Evolutionary conservation across 2,888 invertebrate genomes (phyloP).

Genomic region (Nemoura dubitans): DNA sequence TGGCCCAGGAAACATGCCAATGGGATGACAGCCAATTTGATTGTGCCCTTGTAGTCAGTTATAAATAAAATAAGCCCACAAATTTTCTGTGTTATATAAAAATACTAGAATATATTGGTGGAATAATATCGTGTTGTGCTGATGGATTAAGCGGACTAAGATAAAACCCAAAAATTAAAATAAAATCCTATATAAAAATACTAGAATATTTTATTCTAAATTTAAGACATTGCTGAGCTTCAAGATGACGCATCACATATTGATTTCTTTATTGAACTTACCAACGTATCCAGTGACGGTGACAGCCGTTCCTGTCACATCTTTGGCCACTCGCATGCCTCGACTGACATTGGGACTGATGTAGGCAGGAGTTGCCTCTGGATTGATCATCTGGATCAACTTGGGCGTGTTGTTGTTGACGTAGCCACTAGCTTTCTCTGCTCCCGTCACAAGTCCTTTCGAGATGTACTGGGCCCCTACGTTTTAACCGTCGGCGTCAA

Average conservation of each 20-base stretch:
- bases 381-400: slow-evolving; percentile 66
- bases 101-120: too few relatives aligned
- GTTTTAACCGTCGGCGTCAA: background rate
- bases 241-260: background rate
- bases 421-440: slow-evolving; percentile 70
- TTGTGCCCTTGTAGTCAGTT: too few relatives aligned
- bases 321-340: slow-evolving; percentile 70
- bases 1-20: too few relatives aligned
- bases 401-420: slow-evolving; percentile 70
- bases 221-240: too few relatives aligned
- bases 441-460: slow-evolving; percentile 71
- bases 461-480: slow-evolving; percentile 70
- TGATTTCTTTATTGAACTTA: slow-evolving; percentile 56
- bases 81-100: too few relatives aligned
- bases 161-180: too few relatives aligned
- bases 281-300: slow-evolving; percentile 73
- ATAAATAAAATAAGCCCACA: too few relatives aligned
- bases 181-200: too few relatives aligned
- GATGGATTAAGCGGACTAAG: too few relatives aligned
- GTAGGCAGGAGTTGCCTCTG: slow-evolving; percentile 61
- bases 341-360: slow-evolving; percentile 67
- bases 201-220: too few relatives aligned
- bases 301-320: slow-evolving; percentile 73
- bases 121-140: too few relatives aligned
- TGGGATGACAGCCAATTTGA: too few relatives aligned